Evolutionary conservation across 2,113 vertebrate species (phyloP), one percentile per base, ranked within the genome.

Genomic region (Myodes glareolus): DNA sequence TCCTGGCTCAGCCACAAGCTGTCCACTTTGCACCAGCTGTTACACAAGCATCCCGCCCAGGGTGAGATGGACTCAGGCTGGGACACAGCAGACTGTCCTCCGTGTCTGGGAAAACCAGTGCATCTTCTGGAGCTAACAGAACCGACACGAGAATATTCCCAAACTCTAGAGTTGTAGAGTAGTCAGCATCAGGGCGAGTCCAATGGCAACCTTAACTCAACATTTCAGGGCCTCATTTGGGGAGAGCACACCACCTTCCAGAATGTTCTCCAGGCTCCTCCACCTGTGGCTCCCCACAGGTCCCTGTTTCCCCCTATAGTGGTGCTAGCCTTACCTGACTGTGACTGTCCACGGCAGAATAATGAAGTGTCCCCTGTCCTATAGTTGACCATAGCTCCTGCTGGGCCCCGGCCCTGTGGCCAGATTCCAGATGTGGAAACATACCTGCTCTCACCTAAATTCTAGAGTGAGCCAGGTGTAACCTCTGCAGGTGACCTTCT

Each of bases 231-330:
- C 5, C 25, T 84, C 42, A 36, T 7, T 13, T 1, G 3, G 55
- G 31, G 16, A 75, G 7, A 50, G 19, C 2, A 9, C 2, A 7
- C 23, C 2, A 11, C 67, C 55, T 81, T 88, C 23, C 16, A 50
- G 81, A 87, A 88, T 6, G 11, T 55, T 92, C 76, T 87, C 29
- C 39, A 27, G 27, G 10, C 29, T 14, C n/a, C 21, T 16, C 31
- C 2, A 13, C 7, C 0, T 2, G 0, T 0, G 33, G 70, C 33
- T 76, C 21, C 23, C 11, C 36, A n/a, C 9, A 0, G 36, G 1
- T 39, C 55, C 31, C 31, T 1, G 16, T 23, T 14, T 52, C 29
- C 73, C 0, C 4, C 45, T 3, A 11, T 52, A 12, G 8, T 61
- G 16, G 29, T 2, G 33, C 16, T n/a, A 33, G 3, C 6, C 17